Percentiles rank a stretch among this genome's conserved stretches.
phyloP scores from a whole-genome alignment of 2,797 vertebrate genomes.

The Tamandua tetradactyla region DNA sequence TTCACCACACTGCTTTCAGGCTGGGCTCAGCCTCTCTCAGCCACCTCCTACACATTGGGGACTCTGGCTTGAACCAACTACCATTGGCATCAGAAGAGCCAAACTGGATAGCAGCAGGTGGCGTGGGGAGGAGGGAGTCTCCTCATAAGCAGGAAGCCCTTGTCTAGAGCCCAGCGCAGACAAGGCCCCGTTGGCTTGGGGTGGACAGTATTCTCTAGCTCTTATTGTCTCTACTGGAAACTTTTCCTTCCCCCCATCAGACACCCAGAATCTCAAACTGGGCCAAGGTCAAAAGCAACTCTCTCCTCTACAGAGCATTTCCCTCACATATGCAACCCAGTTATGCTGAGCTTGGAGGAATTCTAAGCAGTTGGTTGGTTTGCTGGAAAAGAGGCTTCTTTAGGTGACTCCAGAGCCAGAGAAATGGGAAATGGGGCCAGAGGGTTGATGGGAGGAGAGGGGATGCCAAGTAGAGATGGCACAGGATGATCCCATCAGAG shows the following conservation, averaged over 20 bases:
- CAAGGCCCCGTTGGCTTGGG: not conserved
- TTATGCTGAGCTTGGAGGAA: slow-evolving; percentile 3
- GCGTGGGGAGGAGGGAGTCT: not conserved
- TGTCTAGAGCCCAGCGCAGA: not conserved
- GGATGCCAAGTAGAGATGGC: not conserved
- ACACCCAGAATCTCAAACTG: not conserved
- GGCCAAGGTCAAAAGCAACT: not conserved
- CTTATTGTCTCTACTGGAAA: not conserved
- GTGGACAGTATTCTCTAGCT: not conserved
- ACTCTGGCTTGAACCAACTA: not conserved
- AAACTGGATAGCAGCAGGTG: not conserved
- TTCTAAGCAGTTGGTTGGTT: not conserved
- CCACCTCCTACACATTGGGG: slow-evolving; percentile 30
- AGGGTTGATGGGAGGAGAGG: not conserved
- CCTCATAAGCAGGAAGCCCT: not conserved
- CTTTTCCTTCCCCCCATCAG: not conserved
- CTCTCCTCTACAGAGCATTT: not conserved
- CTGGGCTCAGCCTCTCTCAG: slow-evolving; percentile 10
- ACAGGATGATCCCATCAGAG: not conserved
- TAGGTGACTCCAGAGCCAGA: not conserved
- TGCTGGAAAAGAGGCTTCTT: not conserved
- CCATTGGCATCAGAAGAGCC: not conserved
- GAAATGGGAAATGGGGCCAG: not conserved
- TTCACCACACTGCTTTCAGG: not conserved
- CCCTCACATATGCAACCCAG: not conserved